Evolutionary conservation across 2,113 vertebrate species (phyloP).

Genomic region (Monopterus albus): DNA sequence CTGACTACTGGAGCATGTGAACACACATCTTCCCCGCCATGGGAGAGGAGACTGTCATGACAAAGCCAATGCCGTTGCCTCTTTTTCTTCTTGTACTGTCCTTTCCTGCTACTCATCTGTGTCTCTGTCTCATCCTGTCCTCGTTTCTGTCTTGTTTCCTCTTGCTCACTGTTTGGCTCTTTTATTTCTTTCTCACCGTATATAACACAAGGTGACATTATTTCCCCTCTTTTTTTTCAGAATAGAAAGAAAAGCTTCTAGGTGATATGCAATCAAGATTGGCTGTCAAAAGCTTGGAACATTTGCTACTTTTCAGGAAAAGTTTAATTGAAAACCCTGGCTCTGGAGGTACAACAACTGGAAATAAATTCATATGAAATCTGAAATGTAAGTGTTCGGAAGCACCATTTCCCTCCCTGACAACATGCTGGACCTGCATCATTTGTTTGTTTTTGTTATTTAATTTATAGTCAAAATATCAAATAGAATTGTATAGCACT

Average conservation of each 20-base stretch:
- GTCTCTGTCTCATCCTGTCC: slow-evolving; percentile 53
- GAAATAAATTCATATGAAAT: slow-evolving; percentile 11
- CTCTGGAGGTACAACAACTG: slow-evolving; percentile 35
- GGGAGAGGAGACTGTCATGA: slow-evolving; percentile 71
- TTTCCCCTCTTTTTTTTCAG: slow-evolving; percentile 31
- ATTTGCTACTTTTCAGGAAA: slow-evolving; percentile 56
- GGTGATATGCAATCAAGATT: slow-evolving; percentile 44
- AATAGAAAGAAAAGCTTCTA: slow-evolving; percentile 43
- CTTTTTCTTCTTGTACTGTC: slow-evolving; percentile 36
- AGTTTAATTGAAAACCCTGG: slow-evolving; percentile 56
- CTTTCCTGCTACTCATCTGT: slow-evolving; percentile 51
- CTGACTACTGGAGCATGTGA: slow-evolving; percentile 77
- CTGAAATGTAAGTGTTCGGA: not conserved
- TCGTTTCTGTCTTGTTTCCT: slow-evolving; percentile 61
- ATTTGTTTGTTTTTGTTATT: too few species aligned
- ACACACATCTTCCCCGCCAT: slow-evolving; percentile 58
- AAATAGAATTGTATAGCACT: too few species aligned
- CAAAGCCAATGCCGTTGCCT: slow-evolving; percentile 64
- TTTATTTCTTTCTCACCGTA: slow-evolving; percentile 42
- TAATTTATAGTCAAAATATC: too few species aligned
- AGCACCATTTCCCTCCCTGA: too few species aligned
- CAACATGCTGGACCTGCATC: too few species aligned
- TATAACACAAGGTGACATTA: slow-evolving; percentile 68
- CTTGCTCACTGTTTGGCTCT: slow-evolving; percentile 30
- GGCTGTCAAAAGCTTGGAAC: slow-evolving; percentile 48